phyloP scores from a whole-genome alignment of 2,888 invertebrate genomes.

The Cerastoderma edule region DNA sequence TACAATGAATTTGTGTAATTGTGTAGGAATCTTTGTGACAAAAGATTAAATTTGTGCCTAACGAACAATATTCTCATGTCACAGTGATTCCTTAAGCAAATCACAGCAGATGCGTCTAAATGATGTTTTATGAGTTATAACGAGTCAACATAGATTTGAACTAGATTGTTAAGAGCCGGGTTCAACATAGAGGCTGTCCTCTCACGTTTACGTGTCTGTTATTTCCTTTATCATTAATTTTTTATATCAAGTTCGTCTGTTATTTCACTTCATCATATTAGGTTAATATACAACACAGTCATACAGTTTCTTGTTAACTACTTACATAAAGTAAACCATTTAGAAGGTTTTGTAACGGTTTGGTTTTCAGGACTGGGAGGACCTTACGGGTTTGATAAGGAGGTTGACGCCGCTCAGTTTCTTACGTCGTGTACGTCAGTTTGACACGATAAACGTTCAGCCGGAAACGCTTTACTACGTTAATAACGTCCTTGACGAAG shows the following conservation, averaged over 20 bases:
- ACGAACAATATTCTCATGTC: no score
- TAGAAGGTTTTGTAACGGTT: background rate
- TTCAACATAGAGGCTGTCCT: background rate
- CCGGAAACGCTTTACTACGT: constrained; percentile 49
- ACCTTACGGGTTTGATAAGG: constrained; percentile 59
- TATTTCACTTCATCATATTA: background rate
- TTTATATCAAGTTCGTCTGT: background rate
- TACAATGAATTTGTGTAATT: no score
- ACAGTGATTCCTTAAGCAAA: no score
- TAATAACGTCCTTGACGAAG: constrained; percentile 47
- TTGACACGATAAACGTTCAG: constrained; percentile 62
- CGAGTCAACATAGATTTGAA: no score
- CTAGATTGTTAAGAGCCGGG: no score
- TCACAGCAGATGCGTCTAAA: no score
- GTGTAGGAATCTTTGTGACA: no score
- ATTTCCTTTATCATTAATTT: background rate
- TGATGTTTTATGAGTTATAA: no score
- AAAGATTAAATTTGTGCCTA: no score
- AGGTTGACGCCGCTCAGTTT: constrained; percentile 59
- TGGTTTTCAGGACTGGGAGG: constrained; percentile 67
- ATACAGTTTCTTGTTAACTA: background rate
- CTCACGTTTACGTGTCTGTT: background rate
- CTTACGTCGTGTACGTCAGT: constrained; percentile 55
- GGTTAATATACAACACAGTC: background rate
- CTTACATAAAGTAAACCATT: background rate